Percentiles rank a stretch among this genome's conserved stretches.
Evolutionary conservation across 2,888 invertebrate species (phyloP).

Genomic region (Epistrophella euchroma): DNA sequence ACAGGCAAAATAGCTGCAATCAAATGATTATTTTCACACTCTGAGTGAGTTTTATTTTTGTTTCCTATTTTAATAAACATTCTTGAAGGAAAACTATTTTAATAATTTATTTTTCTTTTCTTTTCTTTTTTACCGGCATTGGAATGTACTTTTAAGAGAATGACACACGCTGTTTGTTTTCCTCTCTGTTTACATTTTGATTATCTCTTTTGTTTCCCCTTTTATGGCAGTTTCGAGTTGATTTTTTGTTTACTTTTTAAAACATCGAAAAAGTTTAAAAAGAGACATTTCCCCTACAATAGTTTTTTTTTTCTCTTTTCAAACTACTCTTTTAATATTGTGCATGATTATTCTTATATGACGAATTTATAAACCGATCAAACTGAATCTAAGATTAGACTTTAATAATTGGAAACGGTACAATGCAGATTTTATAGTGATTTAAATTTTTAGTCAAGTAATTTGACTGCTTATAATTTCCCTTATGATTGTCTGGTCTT

Average conservation of each 20-base stretch:
- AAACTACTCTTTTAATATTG: neutral
- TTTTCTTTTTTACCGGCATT: slow-evolving; percentile 7
- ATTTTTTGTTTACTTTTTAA: neutral
- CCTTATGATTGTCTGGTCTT: no score
- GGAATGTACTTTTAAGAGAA: slow-evolving; percentile 8
- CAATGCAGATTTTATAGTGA: no score
- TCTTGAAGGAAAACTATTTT: neutral
- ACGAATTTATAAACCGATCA: neutral
- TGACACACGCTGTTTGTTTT: neutral
- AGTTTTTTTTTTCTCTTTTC: neutral
- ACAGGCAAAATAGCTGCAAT: neutral
- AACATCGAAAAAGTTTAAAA: slow-evolving; percentile 41
- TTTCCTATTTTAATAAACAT: neutral
- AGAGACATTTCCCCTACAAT: neutral
- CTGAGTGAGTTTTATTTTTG: neutral
- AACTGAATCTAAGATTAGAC: no score
- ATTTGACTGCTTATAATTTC: no score
- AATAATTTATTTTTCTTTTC: neutral
- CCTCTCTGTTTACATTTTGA: slow-evolving; percentile 39
- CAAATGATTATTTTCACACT: neutral
- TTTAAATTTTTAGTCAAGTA: no score
- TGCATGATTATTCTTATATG: neutral
- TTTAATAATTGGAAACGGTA: no score
- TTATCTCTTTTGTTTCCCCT: slow-evolving; percentile 34
- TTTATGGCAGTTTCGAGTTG: neutral